phyloP scores from a whole-genome alignment of 2,797 vertebrate genomes.

The Triplophysa bombifrons region DNA sequence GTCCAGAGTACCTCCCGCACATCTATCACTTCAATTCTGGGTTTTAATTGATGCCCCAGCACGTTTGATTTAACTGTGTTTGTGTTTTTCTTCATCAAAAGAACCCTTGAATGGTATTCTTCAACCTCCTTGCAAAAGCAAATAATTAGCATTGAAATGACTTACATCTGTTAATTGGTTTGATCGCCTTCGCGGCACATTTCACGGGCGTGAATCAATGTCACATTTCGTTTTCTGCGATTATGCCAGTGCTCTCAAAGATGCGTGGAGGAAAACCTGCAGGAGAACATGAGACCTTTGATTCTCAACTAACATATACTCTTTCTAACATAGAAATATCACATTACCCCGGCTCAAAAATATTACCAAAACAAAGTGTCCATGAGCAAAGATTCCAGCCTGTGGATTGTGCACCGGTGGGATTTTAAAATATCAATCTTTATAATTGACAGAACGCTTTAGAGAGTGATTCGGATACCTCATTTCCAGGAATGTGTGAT shows the following conservation, averaged over 20 bases:
- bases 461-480: neutral
- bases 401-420: neutral
- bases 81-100: neutral
- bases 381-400: neutral
- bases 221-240: conserved; percentile 14
- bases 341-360: neutral
- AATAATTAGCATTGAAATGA: conserved; percentile 7
- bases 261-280: neutral
- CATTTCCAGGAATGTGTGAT: neutral
- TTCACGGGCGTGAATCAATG: conserved; percentile 14
- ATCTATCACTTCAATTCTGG: conserved; percentile 13
- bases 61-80: neutral
- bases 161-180: neutral
- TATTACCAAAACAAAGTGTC: neutral
- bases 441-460: neutral
- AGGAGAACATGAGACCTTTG: neutral
- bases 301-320: no score
- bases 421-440: neutral
- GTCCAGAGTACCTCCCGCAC: neutral
- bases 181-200: conserved; percentile 18
- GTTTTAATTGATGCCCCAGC: neutral
- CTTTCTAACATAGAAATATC: neutral
- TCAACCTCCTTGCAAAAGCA: neutral
- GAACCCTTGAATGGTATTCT: neutral
- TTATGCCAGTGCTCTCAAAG: neutral